These are phyloP conservation scores for Porites rus DNA, from an alignment of 92 coral and sea anemone species.

Conservation along the genomic window DNA sequence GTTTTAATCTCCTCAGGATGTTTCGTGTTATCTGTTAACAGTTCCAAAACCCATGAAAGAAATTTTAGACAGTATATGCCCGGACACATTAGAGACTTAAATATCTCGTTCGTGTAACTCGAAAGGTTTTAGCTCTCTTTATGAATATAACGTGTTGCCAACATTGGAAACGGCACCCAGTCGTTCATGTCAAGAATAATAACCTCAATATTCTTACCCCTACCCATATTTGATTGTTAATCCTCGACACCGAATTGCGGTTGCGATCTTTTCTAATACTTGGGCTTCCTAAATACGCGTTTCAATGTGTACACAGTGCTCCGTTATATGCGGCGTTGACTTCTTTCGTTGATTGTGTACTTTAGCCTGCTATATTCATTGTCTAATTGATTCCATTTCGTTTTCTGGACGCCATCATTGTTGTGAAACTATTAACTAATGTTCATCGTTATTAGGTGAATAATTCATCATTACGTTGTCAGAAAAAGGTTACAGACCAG, in stretches of 20 bases:
- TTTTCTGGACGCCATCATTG: slow-evolving; percentile 25
- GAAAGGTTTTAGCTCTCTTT: slow-evolving; percentile 1
- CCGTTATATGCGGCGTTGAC: slow-evolving; percentile 18
- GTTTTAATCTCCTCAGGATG: slow-evolving; percentile 40
- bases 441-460: slow-evolving; percentile 19
- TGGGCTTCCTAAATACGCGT: background rate
- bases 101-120: background rate
- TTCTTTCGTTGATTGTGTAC: slow-evolving; percentile 35
- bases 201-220: background rate
- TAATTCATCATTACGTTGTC: background rate
- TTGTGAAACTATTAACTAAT: slow-evolving; percentile 25
- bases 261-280: background rate
- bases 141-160: slow-evolving; percentile 20
- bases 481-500: slow-evolving; percentile 2
- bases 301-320: slow-evolving; percentile 12
- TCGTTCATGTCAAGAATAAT: background rate
- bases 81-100: slow-evolving; percentile 7
- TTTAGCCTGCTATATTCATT: slow-evolving; percentile 4
- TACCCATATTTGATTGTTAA: background rate
- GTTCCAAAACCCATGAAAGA: slow-evolving; percentile 17
- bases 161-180: background rate
- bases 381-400: slow-evolving; percentile 35
- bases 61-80: slow-evolving; percentile 2
- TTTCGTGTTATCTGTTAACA: slow-evolving; percentile 44
- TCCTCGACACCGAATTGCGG: no score